Evolutionary conservation across 2,797 vertebrate species (phyloP), one percentile per base, ranked within the genome.

Genomic region (Sebastes steindachneri): DNA sequence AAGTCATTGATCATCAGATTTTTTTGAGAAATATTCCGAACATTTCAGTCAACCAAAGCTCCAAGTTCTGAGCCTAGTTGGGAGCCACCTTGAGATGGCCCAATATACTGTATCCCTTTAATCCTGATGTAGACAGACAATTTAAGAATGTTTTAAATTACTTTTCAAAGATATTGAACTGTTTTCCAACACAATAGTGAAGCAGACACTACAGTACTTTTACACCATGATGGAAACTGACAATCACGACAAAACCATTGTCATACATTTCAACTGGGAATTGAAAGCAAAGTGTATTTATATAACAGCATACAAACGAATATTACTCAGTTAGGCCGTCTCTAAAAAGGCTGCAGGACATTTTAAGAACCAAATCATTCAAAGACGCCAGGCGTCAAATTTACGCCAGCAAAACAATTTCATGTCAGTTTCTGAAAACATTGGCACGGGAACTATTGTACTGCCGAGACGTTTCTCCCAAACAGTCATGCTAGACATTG

Each of bases 1-100:
- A 88, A 90, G 77, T 48, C 82, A 84, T 81, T 81, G 75, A 88
- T 90, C 80, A 85, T 77, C 33, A 51, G 9, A 72, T 74, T 79
- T 75, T 77, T 82, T 80, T 26, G 10, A 35, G 21, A 79, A 74
- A 79, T 76, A 69, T 62, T 77, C 41, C 15, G n/a, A 87, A 60
- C 28, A 62, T 77, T 73, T 89, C 8, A 69, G 25, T 71, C 28
- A 79, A 65, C 21, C 64, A 54, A 58, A 65, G n/a, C 51, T 25
- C 33, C 19, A 66, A 29, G 33, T 74, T 80, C 17, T 57, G 3
- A 75, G 73, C 67, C 26, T 26, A 19, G 41, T 66, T 75, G 23
- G 53, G 33, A 75, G 60, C 54, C 55, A 54, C n/a, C 26, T 54
- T 75, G 11, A 71, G 37, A 79, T 68, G 33, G 21, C 45, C 33